Conservation (phyloP, 2,888 invertebrate species). For the Synergus laeviventris region DNA sequence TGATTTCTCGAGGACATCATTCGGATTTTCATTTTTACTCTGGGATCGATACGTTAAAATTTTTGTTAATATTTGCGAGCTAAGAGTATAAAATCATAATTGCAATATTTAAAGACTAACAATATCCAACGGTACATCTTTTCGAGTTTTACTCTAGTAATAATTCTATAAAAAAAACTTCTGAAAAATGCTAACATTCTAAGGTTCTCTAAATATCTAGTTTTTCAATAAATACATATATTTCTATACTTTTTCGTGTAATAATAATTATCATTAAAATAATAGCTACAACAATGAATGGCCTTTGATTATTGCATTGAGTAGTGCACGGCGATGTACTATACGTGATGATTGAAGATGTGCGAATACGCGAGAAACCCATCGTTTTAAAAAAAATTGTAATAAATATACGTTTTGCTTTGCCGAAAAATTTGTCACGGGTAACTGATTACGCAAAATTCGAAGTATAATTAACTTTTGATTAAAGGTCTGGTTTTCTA, state of each 20-base stretch:
- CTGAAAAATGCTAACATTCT: slow-evolving; percentile 56
- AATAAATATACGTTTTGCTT: slow-evolving; percentile 22
- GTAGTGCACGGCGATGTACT: slow-evolving; percentile 67
- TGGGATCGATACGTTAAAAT: background rate
- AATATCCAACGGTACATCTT: slow-evolving; percentile 46
- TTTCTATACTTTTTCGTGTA: slow-evolving; percentile 47
- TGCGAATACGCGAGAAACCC: slow-evolving; percentile 12
- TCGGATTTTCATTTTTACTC: background rate
- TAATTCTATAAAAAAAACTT: slow-evolving; percentile 25
- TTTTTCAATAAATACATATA: slow-evolving; percentile 61
- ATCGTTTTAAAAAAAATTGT: background rate
- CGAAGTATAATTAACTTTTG: background rate
- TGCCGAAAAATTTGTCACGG: slow-evolving; percentile 45
- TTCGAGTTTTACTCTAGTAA: slow-evolving; percentile 27
- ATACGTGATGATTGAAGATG: slow-evolving; percentile 41
- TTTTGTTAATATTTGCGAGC: slow-evolving; percentile 28
- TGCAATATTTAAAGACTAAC: slow-evolving; percentile 46
- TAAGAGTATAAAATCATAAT: slow-evolving; percentile 47
- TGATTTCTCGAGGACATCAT: background rate
- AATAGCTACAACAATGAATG: slow-evolving; percentile 69
- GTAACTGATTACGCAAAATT: slow-evolving; percentile 44
- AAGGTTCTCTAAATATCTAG: slow-evolving; percentile 54
- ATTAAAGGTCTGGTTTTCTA: background rate
- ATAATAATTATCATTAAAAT: slow-evolving; percentile 53
- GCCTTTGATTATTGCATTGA: slow-evolving; percentile 72